phyloP scores from a whole-genome alignment of 2,888 invertebrate genomes.

The Lithophane leautieri region DNA sequence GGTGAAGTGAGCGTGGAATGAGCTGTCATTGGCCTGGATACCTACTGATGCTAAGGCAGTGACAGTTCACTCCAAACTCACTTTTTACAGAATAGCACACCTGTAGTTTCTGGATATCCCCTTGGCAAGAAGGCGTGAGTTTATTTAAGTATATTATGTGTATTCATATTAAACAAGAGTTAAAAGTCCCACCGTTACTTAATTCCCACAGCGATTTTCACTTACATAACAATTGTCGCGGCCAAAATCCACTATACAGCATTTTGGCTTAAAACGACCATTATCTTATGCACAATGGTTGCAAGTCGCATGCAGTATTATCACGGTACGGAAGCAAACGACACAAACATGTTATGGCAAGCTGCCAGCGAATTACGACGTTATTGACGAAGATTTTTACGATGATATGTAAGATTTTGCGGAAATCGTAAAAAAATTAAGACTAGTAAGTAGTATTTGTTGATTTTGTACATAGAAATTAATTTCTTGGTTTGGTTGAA shows the following conservation, averaged over 20 bases:
- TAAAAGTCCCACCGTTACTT: neutral
- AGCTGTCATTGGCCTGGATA: no score
- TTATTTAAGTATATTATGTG: neutral
- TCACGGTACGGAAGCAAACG: constrained; percentile 14
- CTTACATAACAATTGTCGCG: neutral
- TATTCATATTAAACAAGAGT: neutral
- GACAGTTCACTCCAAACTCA: no score
- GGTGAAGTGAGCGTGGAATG: no score
- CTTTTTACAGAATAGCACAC: no score
- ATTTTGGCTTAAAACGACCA: constrained; percentile 38
- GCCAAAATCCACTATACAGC: neutral
- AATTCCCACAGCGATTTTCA: neutral
- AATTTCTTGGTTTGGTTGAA: neutral
- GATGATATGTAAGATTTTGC: neutral
- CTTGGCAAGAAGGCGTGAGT: neutral
- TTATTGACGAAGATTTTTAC: constrained; percentile 24
- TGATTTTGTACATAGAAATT: no score
- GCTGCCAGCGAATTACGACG: constrained; percentile 36
- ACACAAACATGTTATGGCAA: constrained; percentile 34
- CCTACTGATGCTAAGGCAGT: no score
- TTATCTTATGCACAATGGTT: constrained; percentile 41
- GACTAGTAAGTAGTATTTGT: no score
- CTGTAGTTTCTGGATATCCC: neutral
- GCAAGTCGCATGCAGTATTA: constrained; percentile 28
- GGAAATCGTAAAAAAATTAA: constrained; percentile 6